Percentiles rank a stretch among this genome's conserved stretches.
Evolutionary conservation across 2,888 invertebrate species (phyloP).

Genomic region (Uropetala carovei): DNA sequence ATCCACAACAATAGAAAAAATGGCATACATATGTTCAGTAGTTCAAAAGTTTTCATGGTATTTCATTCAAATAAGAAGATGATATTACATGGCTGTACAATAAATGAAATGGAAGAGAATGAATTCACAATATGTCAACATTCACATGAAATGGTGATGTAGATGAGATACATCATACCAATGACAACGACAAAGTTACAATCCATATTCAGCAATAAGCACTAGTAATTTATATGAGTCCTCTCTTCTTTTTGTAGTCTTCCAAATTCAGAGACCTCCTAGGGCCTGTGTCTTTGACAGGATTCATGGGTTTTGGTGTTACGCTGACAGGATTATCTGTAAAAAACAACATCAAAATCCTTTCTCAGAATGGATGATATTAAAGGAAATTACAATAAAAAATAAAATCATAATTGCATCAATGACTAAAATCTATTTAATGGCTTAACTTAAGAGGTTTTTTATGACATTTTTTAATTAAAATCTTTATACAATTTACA

Average conservation of each 20-base stretch:
- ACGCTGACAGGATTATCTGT: slow-evolving; percentile 83
- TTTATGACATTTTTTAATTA: too few species aligned
- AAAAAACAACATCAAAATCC: slow-evolving; percentile 72
- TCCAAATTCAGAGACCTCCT: slow-evolving; percentile 91
- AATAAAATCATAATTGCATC: too few species aligned
- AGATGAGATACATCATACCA: slow-evolving; percentile 19
- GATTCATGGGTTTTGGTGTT: slow-evolving; percentile 83
- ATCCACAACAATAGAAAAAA: slow-evolving; percentile 52
- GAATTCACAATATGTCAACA: slow-evolving; percentile 43
- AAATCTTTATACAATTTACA: too few species aligned
- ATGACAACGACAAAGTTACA: slow-evolving; percentile 2
- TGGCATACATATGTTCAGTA: slow-evolving; percentile 26
- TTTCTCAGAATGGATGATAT: too few species aligned
- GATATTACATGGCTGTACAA: slow-evolving; percentile 59
- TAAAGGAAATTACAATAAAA: too few species aligned
- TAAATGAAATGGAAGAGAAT: slow-evolving; percentile 58
- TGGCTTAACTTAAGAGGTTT: too few species aligned
- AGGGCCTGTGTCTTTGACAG: slow-evolving; percentile 87
- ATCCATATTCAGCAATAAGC: slow-evolving; percentile 20
- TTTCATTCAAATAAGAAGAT: slow-evolving; percentile 33
- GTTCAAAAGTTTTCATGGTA: slow-evolving; percentile 29
- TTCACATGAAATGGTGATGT: slow-evolving; percentile 57
- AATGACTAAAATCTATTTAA: too few species aligned
- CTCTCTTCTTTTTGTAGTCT: slow-evolving; percentile 95
- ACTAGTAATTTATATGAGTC: slow-evolving; percentile 82